Percentiles rank a stretch among this genome's conserved stretches.
phyloP scores from a whole-genome alignment of 2,888 invertebrate species.

The Cataglyphis altisquamis region DNA sequence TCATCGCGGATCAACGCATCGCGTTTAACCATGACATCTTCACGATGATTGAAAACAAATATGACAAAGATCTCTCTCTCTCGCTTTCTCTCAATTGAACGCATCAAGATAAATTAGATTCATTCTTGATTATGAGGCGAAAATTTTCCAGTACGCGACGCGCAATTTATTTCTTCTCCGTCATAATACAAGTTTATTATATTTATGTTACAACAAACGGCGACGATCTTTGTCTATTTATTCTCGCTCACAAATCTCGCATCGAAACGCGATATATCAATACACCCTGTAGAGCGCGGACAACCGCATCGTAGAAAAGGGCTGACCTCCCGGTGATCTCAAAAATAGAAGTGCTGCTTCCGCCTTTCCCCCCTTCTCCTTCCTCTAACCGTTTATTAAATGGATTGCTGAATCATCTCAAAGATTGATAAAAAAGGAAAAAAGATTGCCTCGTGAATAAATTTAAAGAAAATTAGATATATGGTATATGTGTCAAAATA shows the following conservation, averaged over 20 bases:
- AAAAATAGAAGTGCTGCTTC: conserved; percentile 21
- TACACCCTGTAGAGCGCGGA: neutral
- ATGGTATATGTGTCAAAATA: neutral
- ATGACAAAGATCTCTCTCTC: neutral
- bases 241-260: conserved; percentile 15
- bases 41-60: conserved; percentile 1
- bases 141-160: neutral
- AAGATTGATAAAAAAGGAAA: neutral
- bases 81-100: neutral
- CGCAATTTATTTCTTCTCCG: conserved; percentile 7
- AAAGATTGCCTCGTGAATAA: neutral
- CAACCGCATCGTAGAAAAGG: neutral
- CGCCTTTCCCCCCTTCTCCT: neutral
- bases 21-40: neutral
- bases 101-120: neutral
- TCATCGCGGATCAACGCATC: neutral
- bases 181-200: neutral
- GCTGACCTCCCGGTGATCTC: conserved; percentile 13
- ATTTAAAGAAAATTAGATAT: conserved; percentile 2
- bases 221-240: conserved; percentile 9
- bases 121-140: neutral
- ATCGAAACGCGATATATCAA: conserved; percentile 11
- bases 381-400: conserved; percentile 2
- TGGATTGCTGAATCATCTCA: neutral
- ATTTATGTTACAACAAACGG: neutral